Conservation (phyloP, 2,113 vertebrate species). For the human region DNA sequence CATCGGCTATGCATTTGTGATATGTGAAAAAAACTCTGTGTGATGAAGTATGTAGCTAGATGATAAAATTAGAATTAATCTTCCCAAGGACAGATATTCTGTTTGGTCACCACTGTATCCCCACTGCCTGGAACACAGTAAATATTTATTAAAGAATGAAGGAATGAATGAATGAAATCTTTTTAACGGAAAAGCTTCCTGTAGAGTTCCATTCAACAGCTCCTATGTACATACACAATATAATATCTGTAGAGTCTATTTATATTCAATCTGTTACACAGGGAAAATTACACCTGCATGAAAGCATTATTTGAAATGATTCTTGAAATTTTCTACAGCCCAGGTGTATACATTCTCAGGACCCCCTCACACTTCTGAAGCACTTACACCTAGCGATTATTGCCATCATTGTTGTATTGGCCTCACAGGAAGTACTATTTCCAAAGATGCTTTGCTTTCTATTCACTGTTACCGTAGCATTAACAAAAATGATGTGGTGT, state of each 20-base stretch:
- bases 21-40: neutral
- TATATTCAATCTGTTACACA: neutral
- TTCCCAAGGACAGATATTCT: neutral
- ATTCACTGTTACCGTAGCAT: neutral
- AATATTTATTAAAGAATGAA: neutral
- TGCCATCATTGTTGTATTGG: neutral
- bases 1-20: neutral
- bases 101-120: neutral
- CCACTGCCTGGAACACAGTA: neutral
- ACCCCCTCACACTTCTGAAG: neutral
- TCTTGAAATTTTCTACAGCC: neutral
- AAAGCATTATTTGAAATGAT: neutral
- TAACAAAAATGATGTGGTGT: neutral
- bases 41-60: neutral
- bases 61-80: neutral
- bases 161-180: neutral
- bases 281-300: neutral
- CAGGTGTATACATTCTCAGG: neutral
- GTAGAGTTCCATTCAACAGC: neutral
- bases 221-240: neutral
- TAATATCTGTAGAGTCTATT: neutral
- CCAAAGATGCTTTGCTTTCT: conserved; percentile 32
- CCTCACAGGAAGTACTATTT: neutral
- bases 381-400: neutral
- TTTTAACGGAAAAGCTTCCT: conserved; percentile 30